A percentile compares a stretch with the other conserved stretches of the same genome.
phyloP scores from a whole-genome alignment of 2,797 vertebrate genomes.

The Silurus lanzhouensis region DNA sequence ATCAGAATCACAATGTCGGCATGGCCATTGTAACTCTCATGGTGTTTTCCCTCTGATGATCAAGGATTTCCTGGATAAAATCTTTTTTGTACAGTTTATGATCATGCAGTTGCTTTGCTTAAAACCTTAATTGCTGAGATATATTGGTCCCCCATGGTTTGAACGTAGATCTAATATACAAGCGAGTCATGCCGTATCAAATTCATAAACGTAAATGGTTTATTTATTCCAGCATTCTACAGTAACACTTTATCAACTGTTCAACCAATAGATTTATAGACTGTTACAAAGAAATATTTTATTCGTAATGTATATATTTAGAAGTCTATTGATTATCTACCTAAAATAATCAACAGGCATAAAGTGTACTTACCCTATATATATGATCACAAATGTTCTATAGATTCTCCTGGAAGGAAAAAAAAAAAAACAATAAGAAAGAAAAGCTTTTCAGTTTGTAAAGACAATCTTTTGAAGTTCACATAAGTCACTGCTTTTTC shows the following conservation, averaged over 20 bases:
- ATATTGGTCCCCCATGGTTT: not conserved
- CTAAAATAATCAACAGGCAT: not conserved
- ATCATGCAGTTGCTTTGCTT: not conserved
- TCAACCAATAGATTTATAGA: not conserved
- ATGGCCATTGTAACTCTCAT: not conserved
- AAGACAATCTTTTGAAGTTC: not conserved
- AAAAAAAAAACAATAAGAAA: not conserved
- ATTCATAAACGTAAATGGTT: not conserved
- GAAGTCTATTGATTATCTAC: not conserved
- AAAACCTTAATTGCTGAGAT: not conserved
- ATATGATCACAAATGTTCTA: not conserved
- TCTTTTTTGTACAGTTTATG: not conserved
- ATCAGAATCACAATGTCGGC: not conserved
- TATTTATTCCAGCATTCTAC: not conserved
- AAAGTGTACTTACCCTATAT: not conserved
- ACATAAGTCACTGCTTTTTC: constrained; percentile 45
- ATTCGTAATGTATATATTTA: not conserved
- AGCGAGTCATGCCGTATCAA: not conserved
- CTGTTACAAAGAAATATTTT: not conserved
- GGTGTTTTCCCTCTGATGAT: not conserved
- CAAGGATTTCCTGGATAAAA: not conserved
- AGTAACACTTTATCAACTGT: not conserved
- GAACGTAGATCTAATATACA: not conserved
- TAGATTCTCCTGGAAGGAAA: not conserved
- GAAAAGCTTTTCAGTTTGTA: not conserved